A percentile compares a stretch with the other conserved stretches of the same genome.
phyloP scores from a whole-genome alignment of 2,797 vertebrate species.

The Poecilia velifera region DNA sequence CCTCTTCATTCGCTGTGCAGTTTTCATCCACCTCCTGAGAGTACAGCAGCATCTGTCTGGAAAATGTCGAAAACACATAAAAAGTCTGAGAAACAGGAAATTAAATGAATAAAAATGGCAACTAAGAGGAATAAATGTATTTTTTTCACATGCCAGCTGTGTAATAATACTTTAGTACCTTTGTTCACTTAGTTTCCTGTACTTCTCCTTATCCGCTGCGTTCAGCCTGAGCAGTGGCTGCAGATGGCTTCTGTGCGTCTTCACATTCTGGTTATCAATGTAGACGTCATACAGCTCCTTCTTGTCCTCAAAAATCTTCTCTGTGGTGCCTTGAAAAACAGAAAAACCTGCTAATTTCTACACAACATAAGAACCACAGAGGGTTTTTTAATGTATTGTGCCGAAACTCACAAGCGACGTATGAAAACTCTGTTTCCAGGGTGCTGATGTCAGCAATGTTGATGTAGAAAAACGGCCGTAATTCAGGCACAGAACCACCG shows the following conservation, averaged over 20 bases:
- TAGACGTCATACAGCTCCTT: slow-evolving; percentile 95
- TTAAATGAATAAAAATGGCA: background rate
- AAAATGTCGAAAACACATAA: slow-evolving; percentile 9
- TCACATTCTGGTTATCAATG: slow-evolving; percentile 99
- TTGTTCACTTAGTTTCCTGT: slow-evolving; percentile 94
- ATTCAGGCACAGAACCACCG: slow-evolving; percentile 90
- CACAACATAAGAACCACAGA: background rate
- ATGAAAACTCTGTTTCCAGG: slow-evolving; percentile 93
- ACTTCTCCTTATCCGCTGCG: slow-evolving; percentile 93
- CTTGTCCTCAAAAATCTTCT: slow-evolving; percentile 99
- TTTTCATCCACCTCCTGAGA: slow-evolving; percentile 95
- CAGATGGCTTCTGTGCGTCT: slow-evolving; percentile 89
- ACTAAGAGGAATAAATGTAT: background rate
- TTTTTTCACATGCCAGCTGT: background rate
- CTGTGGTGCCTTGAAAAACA: slow-evolving; percentile 88
- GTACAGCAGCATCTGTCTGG: slow-evolving; percentile 95
- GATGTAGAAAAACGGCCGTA: slow-evolving; percentile 97
- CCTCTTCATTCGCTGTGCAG: slow-evolving; percentile 93
- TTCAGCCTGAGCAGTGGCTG: slow-evolving; percentile 92
- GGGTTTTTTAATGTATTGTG: background rate
- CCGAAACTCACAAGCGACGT: slow-evolving; percentile 93
- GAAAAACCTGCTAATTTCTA: background rate
- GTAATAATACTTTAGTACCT: slow-evolving; percentile 78
- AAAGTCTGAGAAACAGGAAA: background rate
- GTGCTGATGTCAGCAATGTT: slow-evolving; percentile 94